phyloP scores from a whole-genome alignment of 1,140 invertebrate species.

The Dufourea novaeangliae region DNA sequence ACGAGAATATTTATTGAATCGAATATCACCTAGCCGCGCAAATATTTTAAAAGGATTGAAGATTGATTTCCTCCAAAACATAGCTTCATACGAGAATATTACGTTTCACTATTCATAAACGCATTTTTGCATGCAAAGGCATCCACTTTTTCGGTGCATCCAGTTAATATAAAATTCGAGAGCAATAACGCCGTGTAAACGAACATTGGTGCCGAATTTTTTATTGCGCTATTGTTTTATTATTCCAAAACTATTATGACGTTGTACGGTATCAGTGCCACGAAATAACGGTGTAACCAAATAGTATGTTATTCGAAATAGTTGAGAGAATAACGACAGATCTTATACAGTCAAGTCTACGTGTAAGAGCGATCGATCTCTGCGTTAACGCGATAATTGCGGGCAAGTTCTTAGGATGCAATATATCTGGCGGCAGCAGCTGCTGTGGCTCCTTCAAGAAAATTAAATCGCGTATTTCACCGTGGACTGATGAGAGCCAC shows the following conservation, averaged over 20 bases:
- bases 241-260: neutral
- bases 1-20: too few species aligned
- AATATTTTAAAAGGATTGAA: too few species aligned
- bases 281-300: neutral
- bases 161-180: too few species aligned
- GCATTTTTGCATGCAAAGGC: too few species aligned
- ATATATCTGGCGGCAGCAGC: neutral
- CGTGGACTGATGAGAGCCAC: neutral
- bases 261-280: neutral
- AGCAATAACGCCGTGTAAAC: too few species aligned
- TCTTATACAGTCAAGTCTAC: too few species aligned
- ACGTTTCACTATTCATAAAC: too few species aligned
- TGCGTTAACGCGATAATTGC: neutral
- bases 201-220: neutral
- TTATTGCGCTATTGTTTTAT: neutral
- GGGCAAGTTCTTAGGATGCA: neutral
- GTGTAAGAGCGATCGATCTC: neutral
- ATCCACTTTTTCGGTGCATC: too few species aligned
- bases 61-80: too few species aligned
- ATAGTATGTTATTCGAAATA: neutral
- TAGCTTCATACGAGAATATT: too few species aligned
- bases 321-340: neutral
- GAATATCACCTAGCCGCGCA: too few species aligned
- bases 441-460: neutral
- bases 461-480: constrained; percentile 2